Conservation (phyloP, 1,140 invertebrate genomes). For the Neodiprion lecontei region DNA sequence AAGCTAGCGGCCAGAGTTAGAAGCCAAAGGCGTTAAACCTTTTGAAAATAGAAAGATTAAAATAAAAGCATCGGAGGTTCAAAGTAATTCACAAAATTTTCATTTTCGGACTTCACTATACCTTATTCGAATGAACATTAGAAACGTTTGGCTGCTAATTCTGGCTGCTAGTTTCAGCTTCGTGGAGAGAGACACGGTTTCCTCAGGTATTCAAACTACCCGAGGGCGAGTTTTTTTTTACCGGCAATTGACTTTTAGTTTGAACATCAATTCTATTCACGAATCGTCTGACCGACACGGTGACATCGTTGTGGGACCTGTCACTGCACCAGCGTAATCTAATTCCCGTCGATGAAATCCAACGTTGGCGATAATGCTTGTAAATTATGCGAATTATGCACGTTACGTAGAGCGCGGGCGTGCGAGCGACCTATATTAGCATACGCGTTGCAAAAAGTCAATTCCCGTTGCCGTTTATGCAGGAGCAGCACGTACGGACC, state of each 20-base stretch:
- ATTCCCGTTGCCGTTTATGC: not conserved
- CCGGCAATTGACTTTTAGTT: not conserved
- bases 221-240: too few species aligned
- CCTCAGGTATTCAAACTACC: too few species aligned
- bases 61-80: too few species aligned
- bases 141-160: too few species aligned
- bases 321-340: conserved; percentile 38
- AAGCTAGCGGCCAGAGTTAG: too few species aligned
- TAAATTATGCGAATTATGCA: conserved; percentile 61
- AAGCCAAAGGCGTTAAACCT: too few species aligned
- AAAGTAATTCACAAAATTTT: too few species aligned
- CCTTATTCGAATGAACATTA: too few species aligned
- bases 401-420: conserved; percentile 41
- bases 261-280: not conserved
- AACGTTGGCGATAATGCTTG: conserved; percentile 57
- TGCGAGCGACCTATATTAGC: conserved; percentile 53
- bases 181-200: too few species aligned
- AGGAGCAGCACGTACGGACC: not conserved
- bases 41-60: too few species aligned
- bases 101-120: too few species aligned
- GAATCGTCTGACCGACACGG: not conserved
- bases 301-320: conserved; percentile 4
- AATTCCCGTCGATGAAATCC: conserved; percentile 56
- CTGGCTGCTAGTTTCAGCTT: too few species aligned
- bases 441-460: conserved; percentile 52